Conservation (phyloP, 1,140 invertebrate genomes). For the Chrysopa pallens region DNA sequence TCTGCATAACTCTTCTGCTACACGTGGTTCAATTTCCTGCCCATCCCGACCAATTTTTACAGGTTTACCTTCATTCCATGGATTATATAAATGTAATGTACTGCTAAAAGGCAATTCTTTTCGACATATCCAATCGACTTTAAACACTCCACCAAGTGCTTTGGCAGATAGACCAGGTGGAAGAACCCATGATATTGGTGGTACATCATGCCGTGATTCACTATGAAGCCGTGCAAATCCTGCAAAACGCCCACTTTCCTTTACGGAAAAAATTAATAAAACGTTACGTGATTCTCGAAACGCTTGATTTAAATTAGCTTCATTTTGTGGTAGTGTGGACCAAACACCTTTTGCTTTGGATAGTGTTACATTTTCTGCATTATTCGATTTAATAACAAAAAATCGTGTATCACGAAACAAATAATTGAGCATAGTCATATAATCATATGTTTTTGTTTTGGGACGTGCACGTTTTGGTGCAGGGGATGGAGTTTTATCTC, state of each 20-base stretch:
- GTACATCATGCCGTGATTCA: constrained; percentile 75
- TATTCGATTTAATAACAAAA: constrained; percentile 96
- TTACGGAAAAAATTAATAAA: constrained; percentile 90
- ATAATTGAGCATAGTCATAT: constrained; percentile 81
- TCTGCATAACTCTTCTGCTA: constrained; percentile 85
- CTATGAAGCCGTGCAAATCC: constrained; percentile 80
- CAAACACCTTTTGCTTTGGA: constrained; percentile 93
- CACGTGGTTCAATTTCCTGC: constrained; percentile 90
- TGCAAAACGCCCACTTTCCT: constrained; percentile 87
- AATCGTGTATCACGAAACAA: constrained; percentile 88
- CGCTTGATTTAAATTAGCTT: constrained; percentile 88
- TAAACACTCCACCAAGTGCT: constrained; percentile 87
- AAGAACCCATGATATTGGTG: constrained; percentile 84
- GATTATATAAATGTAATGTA: constrained; percentile 87
- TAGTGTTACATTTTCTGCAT: constrained; percentile 87
- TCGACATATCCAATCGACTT: constrained; percentile 91
- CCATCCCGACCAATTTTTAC: constrained; percentile 98
- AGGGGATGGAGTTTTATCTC: constrained; percentile 28
- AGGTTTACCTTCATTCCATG: constrained; percentile 96
- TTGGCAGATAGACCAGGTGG: constrained; percentile 85
- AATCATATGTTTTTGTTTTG: constrained; percentile 61
- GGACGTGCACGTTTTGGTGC: constrained; percentile 28
- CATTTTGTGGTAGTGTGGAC: constrained; percentile 94
- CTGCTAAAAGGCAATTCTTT: constrained; percentile 85
- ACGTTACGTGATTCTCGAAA: constrained; percentile 86